Percentiles rank a stretch among this genome's conserved stretches.
Evolutionary conservation across 2,888 invertebrate species (phyloP).

Genomic region (Lasiommata megera): DNA sequence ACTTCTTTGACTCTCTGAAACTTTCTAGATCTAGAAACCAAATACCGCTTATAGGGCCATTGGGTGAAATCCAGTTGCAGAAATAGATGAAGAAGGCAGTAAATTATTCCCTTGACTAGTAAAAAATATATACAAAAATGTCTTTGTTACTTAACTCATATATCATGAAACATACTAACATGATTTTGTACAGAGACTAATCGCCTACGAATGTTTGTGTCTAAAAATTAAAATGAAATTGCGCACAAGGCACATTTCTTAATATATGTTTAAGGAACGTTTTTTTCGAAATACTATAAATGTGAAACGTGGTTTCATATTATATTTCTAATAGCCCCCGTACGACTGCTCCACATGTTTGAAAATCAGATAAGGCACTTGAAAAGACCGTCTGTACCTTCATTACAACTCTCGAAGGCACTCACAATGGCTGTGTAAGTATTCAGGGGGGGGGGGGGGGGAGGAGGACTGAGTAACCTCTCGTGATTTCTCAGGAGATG

Average conservation of each 20-base stretch:
- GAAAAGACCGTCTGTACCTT: conserved; percentile 34
- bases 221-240: not conserved
- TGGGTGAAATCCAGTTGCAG: too few species aligned
- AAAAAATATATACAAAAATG: too few species aligned
- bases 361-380: conserved; percentile 33
- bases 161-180: too few species aligned
- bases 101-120: too few species aligned
- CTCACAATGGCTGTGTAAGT: conserved; percentile 42
- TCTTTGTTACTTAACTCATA: too few species aligned
- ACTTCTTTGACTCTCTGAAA: too few species aligned
- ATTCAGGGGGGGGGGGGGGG: conserved; percentile 47
- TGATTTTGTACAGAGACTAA: too few species aligned
- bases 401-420: conserved; percentile 36
- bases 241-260: not conserved
- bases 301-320: not conserved
- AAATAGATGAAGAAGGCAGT: too few species aligned
- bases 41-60: too few species aligned
- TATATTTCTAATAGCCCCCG: not conserved
- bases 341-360: conserved; percentile 16
- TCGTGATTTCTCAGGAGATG: conserved; percentile 68
- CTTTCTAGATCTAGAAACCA: too few species aligned
- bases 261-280: not conserved
- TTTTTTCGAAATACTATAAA: not conserved
- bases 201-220: too few species aligned
- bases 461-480: conserved; percentile 50